These are phyloP conservation scores for Sitta europaea DNA, from an alignment of 2,113 vertebrate genomes.

Conservation along the genomic window DNA sequence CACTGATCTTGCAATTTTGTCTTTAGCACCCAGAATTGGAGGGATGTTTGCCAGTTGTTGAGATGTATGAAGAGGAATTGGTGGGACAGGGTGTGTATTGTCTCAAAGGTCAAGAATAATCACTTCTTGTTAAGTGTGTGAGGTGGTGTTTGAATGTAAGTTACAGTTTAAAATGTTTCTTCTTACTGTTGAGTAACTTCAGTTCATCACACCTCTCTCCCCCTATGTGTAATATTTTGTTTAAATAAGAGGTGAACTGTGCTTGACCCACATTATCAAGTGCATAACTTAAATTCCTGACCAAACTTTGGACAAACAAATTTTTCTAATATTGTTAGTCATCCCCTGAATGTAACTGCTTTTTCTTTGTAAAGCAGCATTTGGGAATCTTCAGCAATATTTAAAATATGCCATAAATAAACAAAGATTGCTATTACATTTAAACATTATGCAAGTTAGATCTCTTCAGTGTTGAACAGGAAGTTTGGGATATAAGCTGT, in stretches of 20 bases:
- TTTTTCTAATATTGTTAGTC: constrained; percentile 20
- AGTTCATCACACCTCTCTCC: background rate
- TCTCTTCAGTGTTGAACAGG: background rate
- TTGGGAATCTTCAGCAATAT: background rate
- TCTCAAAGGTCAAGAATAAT: background rate
- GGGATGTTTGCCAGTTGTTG: background rate
- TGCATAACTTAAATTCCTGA: constrained; percentile 67
- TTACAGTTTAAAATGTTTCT: constrained; percentile 7
- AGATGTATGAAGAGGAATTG: background rate
- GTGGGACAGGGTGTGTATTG: background rate
- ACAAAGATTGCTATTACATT: background rate
- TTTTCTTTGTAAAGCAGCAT: background rate
- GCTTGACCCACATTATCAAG: constrained; percentile 56
- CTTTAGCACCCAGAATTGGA: background rate
- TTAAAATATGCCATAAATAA: constrained; percentile 3
- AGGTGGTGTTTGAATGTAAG: background rate
- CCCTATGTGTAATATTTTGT: background rate
- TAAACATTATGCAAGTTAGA: background rate
- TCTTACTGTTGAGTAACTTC: background rate
- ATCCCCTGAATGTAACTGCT: background rate
- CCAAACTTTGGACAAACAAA: background rate
- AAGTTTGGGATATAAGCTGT: background rate
- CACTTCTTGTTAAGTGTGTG: background rate
- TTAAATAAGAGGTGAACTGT: constrained; percentile 66
- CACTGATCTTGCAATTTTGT: background rate